These are phyloP conservation scores for Eupsilia transversa DNA, from an alignment of 2,888 invertebrate species.

Conservation along the genomic window DNA sequence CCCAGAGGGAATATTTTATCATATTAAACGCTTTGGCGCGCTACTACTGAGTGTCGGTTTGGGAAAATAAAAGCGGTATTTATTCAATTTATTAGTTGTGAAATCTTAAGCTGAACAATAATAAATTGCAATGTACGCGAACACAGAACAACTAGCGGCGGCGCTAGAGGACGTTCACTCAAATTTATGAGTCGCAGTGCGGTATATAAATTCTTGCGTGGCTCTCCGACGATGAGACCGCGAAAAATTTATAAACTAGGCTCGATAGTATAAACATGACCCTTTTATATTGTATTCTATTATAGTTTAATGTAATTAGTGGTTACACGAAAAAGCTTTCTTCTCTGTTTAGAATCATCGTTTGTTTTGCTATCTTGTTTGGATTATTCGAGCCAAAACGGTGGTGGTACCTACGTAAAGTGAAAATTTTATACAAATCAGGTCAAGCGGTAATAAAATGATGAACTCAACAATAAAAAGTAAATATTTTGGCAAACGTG, in stretches of 20 bases:
- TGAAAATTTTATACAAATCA: slow-evolving; percentile 17
- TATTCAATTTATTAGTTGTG: slow-evolving; percentile 76
- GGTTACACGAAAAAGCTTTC: slow-evolving; percentile 58
- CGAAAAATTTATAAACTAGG: slow-evolving; percentile 82
- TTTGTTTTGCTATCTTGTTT: slow-evolving; percentile 32
- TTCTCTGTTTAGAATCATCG: slow-evolving; percentile 16
- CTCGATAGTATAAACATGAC: slow-evolving; percentile 60
- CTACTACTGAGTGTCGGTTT: slow-evolving; percentile 49
- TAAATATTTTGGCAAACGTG: slow-evolving; percentile 49
- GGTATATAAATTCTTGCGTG: slow-evolving; percentile 88
- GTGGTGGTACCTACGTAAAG: slow-evolving; percentile 11
- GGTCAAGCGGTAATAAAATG: slow-evolving; percentile 19
- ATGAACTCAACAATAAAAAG: slow-evolving; percentile 49
- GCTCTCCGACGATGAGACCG: slow-evolving; percentile 80
- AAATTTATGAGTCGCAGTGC: slow-evolving; percentile 90
- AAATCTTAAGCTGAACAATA: slow-evolving; percentile 84
- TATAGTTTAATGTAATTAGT: slow-evolving; percentile 50
- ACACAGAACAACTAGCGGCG: slow-evolving; percentile 84
- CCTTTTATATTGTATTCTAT: slow-evolving; percentile 45
- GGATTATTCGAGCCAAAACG: not conserved
- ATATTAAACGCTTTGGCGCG: slow-evolving; percentile 65
- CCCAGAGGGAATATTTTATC: slow-evolving; percentile 65
- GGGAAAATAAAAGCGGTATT: slow-evolving; percentile 64
- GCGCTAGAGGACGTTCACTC: slow-evolving; percentile 84
- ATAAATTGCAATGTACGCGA: slow-evolving; percentile 83